Base-by-base conservation (phyloP, 2,888 invertebrate genomes). In the Cylindroiulus punctatus region DNA sequence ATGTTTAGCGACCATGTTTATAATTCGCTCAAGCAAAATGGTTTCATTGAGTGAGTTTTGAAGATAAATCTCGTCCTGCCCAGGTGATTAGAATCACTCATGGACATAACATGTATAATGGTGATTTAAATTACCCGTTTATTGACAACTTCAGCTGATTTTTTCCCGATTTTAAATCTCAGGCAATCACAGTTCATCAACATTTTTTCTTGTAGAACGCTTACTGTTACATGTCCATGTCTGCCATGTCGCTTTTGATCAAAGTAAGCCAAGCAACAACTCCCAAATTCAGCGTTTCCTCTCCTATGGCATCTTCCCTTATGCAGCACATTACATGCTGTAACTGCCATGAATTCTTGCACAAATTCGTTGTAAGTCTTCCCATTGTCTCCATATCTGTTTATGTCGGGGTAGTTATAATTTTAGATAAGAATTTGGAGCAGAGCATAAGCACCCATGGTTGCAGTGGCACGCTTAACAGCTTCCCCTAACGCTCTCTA, bases 401-500 rank as follows among this genome's bases (percentile, higher is more conserved):
- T 76, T 76, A 76, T 76, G 14, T 22, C 30, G 76, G 22, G 30
- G 76, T 76, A 30, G 76, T 76, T 76, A 76, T 76, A 26, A 76
- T 76, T 76, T 76, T 0, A 76, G 76, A 76, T 76, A 76, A 76
- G 76, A 76, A 76, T 76, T 76, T 30, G 12, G 30, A 76, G 76
- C 76, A 30, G 65, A n/a, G 57, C 12, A 26, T 0, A 26, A 65
- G 65, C 65, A 76, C 76, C 76, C 76, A 26, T 76, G 30, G 76
- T 30, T 30, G 1, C 30, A 76, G 26, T 76, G 76, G 76, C 30
- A 26, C 30, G 26, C 30, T 76, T 76, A 76, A 76, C 76, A 76
- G 76, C 76, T 76, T 76, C 76, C 76, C 76, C 76, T 76, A 76
- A 76, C 76, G 76, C 76, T 76, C 76, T 26, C 76, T 76, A 76